Evolutionary conservation across 2,113 vertebrate species (phyloP).

Genomic region (Pedionomus torquatus): DNA sequence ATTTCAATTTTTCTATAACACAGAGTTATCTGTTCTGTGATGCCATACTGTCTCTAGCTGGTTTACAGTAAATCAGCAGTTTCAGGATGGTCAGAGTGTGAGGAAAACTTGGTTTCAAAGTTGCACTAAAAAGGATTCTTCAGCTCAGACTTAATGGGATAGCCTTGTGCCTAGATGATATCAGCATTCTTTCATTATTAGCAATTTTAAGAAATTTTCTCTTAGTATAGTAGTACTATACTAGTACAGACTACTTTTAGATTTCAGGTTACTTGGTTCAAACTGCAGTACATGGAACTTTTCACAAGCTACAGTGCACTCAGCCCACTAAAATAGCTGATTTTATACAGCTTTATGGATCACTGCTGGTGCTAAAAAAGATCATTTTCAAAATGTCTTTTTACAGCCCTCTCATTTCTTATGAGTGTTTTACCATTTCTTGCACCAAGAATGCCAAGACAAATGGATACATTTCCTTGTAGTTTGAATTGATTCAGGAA

Average conservation of each 20-base stretch:
- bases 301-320: conserved; percentile 52
- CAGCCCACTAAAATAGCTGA: conserved; percentile 42
- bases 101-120: neutral
- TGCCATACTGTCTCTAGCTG: neutral
- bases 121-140: neutral
- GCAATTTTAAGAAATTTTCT: conserved; percentile 46
- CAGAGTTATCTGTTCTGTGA: neutral
- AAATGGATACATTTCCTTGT: neutral
- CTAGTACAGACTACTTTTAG: conserved; percentile 44
- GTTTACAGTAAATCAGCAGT: neutral
- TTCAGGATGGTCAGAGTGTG: neutral
- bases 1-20: neutral
- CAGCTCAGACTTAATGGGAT: neutral
- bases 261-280: conserved; percentile 64
- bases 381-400: conserved; percentile 47
- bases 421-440: neutral
- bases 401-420: conserved; percentile 33
- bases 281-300: conserved; percentile 55
- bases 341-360: conserved; percentile 63
- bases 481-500: neutral
- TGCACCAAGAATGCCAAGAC: neutral
- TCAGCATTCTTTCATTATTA: neutral
- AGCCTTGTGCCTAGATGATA: neutral
- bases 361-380: conserved; percentile 51
- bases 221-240: neutral